Evolutionary conservation across 2,888 invertebrate species (phyloP).

Genomic region (Melinaea menophilus): DNA sequence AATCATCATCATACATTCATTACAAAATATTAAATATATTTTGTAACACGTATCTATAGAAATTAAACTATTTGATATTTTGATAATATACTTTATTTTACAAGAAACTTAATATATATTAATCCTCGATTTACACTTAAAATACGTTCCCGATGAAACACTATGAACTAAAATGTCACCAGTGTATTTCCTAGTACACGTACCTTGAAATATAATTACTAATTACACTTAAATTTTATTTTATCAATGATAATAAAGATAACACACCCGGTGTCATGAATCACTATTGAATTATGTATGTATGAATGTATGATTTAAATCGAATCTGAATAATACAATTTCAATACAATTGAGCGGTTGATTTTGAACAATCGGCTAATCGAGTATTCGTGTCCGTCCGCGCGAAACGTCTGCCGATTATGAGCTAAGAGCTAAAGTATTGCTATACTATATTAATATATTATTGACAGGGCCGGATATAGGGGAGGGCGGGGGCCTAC

Average conservation of each 20-base stretch:
- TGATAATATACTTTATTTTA: no score
- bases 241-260: not conserved
- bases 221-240: not conserved
- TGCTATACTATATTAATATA: not conserved
- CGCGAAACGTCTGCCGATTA: conserved; percentile 15
- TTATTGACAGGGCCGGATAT: not conserved
- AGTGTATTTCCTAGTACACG: no score
- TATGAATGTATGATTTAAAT: no score
- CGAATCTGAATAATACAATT: not conserved
- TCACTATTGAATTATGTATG: not conserved
- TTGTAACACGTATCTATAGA: no score
- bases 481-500: no score
- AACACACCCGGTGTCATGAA: not conserved
- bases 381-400: conserved; percentile 15
- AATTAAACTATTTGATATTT: not conserved
- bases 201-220: no score
- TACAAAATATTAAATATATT: not conserved
- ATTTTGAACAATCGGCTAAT: conserved; percentile 17
- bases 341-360: conserved; percentile 14
- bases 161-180: no score
- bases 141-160: no score
- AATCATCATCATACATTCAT: not conserved
- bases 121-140: no score
- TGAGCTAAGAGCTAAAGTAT: conserved; percentile 12
- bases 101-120: no score